These are phyloP conservation scores for Brachionus rubens DNA, from an alignment of 1,140 invertebrate species.

Conservation along the genomic window DNA sequence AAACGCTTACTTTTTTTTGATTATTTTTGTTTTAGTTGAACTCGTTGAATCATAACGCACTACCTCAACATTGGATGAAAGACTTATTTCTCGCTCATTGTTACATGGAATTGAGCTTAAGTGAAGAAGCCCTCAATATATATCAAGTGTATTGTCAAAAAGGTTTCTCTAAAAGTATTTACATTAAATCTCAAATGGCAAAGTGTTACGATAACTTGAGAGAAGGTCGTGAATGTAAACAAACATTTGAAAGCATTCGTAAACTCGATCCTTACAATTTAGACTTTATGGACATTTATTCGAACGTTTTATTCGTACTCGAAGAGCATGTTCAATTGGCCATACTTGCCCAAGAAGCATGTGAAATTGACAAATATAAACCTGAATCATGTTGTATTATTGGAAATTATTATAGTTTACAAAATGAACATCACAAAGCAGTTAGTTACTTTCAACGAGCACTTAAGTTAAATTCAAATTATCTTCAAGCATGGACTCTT, in stretches of 20 bases:
- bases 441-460: slow-evolving; percentile 93
- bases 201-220: slow-evolving; percentile 85
- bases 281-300: slow-evolving; percentile 92
- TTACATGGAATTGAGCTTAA: slow-evolving; percentile 81
- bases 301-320: slow-evolving; percentile 90
- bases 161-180: slow-evolving; percentile 81
- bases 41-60: slow-evolving; percentile 66
- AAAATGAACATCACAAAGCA: slow-evolving; percentile 91
- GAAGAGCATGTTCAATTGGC: slow-evolving; percentile 87
- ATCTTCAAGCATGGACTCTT: slow-evolving; percentile 89
- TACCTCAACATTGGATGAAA: slow-evolving; percentile 90
- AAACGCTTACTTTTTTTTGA: slow-evolving; percentile 43
- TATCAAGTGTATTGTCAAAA: slow-evolving; percentile 72
- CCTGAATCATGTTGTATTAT: slow-evolving; percentile 97
- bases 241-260: slow-evolving; percentile 75
- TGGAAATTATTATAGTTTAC: slow-evolving; percentile 97
- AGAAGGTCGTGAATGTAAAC: slow-evolving; percentile 66
- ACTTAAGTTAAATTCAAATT: slow-evolving; percentile 86
- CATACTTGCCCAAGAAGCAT: slow-evolving; percentile 84
- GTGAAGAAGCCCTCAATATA: slow-evolving; percentile 80
- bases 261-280: slow-evolving; percentile 83
- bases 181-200: slow-evolving; percentile 85
- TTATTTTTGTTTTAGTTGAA: slow-evolving; percentile 42
- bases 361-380: slow-evolving; percentile 90
- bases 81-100: slow-evolving; percentile 85